Evolutionary conservation across 2,797 vertebrate genomes (phyloP).

Genomic region (Sebastes diaconus): DNA sequence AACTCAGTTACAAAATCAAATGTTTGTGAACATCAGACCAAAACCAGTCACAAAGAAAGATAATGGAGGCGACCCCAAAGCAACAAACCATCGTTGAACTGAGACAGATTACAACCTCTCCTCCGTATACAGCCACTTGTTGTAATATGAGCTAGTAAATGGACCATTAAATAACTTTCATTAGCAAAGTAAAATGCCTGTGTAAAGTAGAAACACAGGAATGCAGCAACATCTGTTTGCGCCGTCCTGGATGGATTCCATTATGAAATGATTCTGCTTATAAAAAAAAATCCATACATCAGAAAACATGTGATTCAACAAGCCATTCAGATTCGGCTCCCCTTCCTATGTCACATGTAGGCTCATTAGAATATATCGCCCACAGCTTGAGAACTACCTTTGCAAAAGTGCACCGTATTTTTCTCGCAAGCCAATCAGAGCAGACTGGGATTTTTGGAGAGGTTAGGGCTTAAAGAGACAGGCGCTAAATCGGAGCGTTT

Average conservation of each 20-base stretch:
- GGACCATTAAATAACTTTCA: neutral
- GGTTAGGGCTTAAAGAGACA: too few species aligned
- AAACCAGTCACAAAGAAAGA: neutral
- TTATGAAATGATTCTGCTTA: neutral
- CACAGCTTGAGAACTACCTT: too few species aligned
- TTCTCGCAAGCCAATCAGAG: too few species aligned
- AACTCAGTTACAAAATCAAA: neutral
- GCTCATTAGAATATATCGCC: too few species aligned
- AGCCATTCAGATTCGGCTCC: too few species aligned
- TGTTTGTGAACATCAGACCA: neutral
- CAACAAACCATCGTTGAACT: neutral
- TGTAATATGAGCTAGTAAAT: neutral
- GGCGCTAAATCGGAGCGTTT: fast-evolving
- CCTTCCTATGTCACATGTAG: too few species aligned
- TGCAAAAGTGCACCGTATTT: too few species aligned
- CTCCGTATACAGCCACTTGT: neutral
- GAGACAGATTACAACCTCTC: neutral
- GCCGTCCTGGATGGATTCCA: neutral
- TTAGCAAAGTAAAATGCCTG: neutral
- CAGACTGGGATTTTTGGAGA: too few species aligned
- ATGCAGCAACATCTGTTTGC: neutral
- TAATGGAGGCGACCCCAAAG: neutral
- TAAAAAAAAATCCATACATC: neutral
- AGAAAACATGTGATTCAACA: too few species aligned
- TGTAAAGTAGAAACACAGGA: neutral